Base-by-base conservation (phyloP, 2,113 vertebrate species). In the Tetraodon nigroviridis region DNA sequence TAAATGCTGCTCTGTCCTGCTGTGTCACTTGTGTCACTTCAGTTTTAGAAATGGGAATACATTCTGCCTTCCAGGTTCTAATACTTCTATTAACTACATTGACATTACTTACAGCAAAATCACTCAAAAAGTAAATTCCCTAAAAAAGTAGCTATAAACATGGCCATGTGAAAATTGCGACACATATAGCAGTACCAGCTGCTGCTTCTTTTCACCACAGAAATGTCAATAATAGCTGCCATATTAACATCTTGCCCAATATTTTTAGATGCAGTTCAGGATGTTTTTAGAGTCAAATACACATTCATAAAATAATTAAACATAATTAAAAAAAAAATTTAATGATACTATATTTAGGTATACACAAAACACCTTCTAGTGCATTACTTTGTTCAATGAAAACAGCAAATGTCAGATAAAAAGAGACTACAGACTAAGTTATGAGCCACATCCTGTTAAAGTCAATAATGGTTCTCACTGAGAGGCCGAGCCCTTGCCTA, bases 381-480 rank as follows among this genome's bases (percentile, higher is more conserved):
- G 32, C 1, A 10, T 32, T 1, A 6, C 2, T 5, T 37, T 12
- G 32, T 37, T 10, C 12, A 37, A 37, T 11, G 32, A 37, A 37
- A 1, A 46, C 15, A 44, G 42, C 13, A 57, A 62, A 17, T 6
- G 10, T 29, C 37, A 59, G 50, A 47, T 66, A 48, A 32, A 21
- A 29, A 40, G 16, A 6, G 4, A 3, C 42, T 17, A 3, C 42
- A 51, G 52, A 21, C 57, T 27, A 4, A 22, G 41, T 64, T 46
- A 11, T 3, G 0, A 7, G 21, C 60, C 57, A 76, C 48, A 63
- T 75, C 79, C 79, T 75, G 69, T 73, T 71, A 57, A 76, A 74
- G 61, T 74, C 55, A 57, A 55, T 54, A 69, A 75, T 56, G 63
- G 61, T 32, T 27, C 20, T 51, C 13, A 58, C 51, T 14, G 4